Evolutionary conservation across 2,113 vertebrate genomes (phyloP).

Genomic region (Orthonyx spaldingii): DNA sequence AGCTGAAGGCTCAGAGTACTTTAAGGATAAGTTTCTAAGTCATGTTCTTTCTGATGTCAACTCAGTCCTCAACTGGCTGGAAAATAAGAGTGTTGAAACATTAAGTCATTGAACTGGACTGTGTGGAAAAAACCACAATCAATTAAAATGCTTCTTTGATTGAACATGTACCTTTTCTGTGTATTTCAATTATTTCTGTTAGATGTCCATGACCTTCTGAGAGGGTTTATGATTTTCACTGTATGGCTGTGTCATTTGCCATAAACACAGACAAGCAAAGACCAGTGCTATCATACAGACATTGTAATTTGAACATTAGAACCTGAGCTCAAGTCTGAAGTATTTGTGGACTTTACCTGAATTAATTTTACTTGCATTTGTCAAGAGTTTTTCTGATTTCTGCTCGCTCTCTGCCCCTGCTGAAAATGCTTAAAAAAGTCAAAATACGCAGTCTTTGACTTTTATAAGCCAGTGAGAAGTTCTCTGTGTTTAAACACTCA

Average conservation of each 20-base stretch:
- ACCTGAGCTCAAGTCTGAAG: background rate
- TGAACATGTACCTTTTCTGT: background rate
- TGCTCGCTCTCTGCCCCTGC: background rate
- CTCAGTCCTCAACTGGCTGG: background rate
- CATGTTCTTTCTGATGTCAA: background rate
- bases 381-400: background rate
- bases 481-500: background rate
- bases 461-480: background rate
- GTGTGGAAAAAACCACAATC: fast-evolving
- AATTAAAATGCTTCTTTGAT: background rate
- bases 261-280: background rate
- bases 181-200: background rate
- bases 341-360: background rate
- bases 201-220: background rate
- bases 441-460: background rate
- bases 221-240: background rate
- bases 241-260: background rate
- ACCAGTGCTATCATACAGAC: too few species aligned
- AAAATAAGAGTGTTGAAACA: background rate
- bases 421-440: background rate
- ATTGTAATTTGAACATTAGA: background rate
- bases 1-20: background rate
- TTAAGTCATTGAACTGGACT: background rate
- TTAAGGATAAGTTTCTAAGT: background rate
- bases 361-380: background rate